Conservation (phyloP, 2,888 invertebrate species). For the Mythimna ferrago region DNA sequence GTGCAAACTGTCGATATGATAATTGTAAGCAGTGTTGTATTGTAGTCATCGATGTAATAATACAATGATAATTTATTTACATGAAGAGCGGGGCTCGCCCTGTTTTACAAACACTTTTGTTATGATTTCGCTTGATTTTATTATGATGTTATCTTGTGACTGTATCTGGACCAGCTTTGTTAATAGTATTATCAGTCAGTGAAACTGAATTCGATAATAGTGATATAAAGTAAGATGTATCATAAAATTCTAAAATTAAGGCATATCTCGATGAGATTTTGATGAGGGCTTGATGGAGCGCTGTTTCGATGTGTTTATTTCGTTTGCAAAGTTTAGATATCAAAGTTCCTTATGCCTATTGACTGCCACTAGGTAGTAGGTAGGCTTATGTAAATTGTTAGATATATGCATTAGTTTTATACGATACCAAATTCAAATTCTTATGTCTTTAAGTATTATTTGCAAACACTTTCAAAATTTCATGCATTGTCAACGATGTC, state of each 20-base stretch:
- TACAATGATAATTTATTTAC: slow-evolving; percentile 65
- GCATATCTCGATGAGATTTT: slow-evolving; percentile 74
- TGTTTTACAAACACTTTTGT: slow-evolving; percentile 71
- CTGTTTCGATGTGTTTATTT: slow-evolving; percentile 53
- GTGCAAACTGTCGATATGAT: slow-evolving; percentile 79
- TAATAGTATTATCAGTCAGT: slow-evolving; percentile 80
- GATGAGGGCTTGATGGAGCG: slow-evolving; percentile 47
- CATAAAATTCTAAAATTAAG: slow-evolving; percentile 74
- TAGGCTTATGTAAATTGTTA: slow-evolving; percentile 51
- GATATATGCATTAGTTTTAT: slow-evolving; percentile 53
- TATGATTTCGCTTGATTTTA: slow-evolving; percentile 82
- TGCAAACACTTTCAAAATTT: slow-evolving; percentile 56
- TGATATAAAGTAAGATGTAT: slow-evolving; percentile 70
- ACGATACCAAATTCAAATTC: slow-evolving; percentile 46
- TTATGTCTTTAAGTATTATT: slow-evolving; percentile 48
- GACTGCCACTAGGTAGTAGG: slow-evolving; percentile 63
- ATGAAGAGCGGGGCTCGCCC: slow-evolving; percentile 43
- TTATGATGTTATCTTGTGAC: slow-evolving; percentile 76
- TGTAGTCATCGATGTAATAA: slow-evolving; percentile 68
- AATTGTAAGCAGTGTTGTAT: slow-evolving; percentile 73
- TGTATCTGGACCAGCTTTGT: slow-evolving; percentile 86
- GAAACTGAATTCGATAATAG: slow-evolving; percentile 80
- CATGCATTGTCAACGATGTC: slow-evolving; percentile 61
- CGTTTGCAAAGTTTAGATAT: slow-evolving; percentile 58
- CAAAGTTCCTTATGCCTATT: slow-evolving; percentile 70